Conservation (phyloP, 2,113 vertebrate genomes). For the Gobio gobio region DNA sequence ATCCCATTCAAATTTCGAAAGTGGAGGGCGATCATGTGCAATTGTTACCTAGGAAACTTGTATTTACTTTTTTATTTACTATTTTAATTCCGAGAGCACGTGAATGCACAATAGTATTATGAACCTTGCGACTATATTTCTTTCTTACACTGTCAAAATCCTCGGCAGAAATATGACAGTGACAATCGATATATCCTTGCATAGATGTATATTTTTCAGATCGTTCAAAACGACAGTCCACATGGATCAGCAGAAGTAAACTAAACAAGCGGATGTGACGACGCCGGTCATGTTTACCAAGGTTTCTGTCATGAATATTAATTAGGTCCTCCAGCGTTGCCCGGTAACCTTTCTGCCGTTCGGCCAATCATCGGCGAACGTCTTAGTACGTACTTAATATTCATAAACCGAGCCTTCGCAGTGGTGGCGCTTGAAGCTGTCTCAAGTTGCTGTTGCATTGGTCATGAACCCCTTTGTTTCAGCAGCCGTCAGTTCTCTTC, state of each 20-base stretch:
- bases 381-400: background rate
- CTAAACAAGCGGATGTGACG: conserved; percentile 25
- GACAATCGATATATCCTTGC: conserved; percentile 74
- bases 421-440: background rate
- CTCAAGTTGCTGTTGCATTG: too few relatives aligned
- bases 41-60: too few relatives aligned
- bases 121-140: background rate
- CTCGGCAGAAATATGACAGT: conserved; percentile 77
- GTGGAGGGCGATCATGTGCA: too few relatives aligned
- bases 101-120: background rate
- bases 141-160: conserved; percentile 73
- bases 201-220: conserved; percentile 57
- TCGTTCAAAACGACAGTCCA: conserved; percentile 5
- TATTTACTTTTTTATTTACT: too few relatives aligned
- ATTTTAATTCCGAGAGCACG: too few relatives aligned
- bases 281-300: background rate
- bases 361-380: background rate
- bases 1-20: too few relatives aligned
- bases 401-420: background rate
- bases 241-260: conserved; percentile 35
- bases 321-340: background rate
- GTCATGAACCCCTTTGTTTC: too few relatives aligned
- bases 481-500: too few relatives aligned
- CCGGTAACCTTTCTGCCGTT: background rate
- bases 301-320: background rate